phyloP scores from a whole-genome alignment of 1,140 invertebrate genomes.

The Procambarus virginalis region DNA sequence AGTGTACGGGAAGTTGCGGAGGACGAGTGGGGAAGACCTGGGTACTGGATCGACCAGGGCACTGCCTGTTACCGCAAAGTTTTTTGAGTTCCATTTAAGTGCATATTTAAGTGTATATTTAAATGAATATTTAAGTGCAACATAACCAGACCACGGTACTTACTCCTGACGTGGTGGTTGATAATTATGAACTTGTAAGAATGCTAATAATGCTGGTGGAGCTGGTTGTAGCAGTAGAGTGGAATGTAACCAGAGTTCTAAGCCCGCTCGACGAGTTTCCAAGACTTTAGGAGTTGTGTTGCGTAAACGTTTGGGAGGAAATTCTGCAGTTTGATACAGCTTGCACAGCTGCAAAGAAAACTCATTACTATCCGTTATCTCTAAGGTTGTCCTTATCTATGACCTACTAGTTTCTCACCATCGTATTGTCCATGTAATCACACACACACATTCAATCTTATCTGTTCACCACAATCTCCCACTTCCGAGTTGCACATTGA shows the following conservation, averaged over 20 bases:
- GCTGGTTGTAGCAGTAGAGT: constrained; percentile 73
- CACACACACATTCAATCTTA: too few relatives aligned
- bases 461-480: too few relatives aligned
- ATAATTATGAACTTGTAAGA: constrained; percentile 71
- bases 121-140: neutral
- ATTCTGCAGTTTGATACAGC: constrained; percentile 76
- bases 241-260: constrained; percentile 79
- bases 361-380: too few relatives aligned
- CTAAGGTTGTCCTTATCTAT: too few relatives aligned
- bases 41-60: too few relatives aligned
- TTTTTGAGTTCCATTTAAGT: neutral
- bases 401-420: too few relatives aligned
- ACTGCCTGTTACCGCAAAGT: neutral
- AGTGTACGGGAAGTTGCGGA: too few relatives aligned
- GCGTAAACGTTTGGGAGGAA: constrained; percentile 80
- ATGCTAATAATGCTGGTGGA: constrained; percentile 70
- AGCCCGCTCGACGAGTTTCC: constrained; percentile 77
- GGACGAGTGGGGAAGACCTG: too few relatives aligned
- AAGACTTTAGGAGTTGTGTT: constrained; percentile 79
- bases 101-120: too few relatives aligned
- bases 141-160: neutral
- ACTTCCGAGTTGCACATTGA: too few relatives aligned
- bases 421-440: too few relatives aligned
- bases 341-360: constrained; percentile 74
- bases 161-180: constrained; percentile 50